Base-by-base conservation (phyloP, 2,113 vertebrate genomes). In the Nesogale talazaci region DNA sequence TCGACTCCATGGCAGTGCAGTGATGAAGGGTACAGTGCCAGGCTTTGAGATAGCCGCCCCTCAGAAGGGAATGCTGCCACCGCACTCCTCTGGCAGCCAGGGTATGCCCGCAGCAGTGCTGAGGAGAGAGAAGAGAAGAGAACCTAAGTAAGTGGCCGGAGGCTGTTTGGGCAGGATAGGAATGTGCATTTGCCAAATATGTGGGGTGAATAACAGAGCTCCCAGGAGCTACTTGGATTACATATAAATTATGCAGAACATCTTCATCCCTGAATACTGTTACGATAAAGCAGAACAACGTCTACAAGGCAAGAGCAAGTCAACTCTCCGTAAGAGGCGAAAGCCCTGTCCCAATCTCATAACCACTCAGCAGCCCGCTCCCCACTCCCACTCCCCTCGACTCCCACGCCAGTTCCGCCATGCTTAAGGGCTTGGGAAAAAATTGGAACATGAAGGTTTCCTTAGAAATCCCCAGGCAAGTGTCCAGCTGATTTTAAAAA, bases 181-280 rank as follows among this genome's bases (percentile, higher is more conserved):
- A 84, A 82, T 61, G 22, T 88, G 78, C 59, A 80, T 77, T 80
- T 90, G 69, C 83, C 59, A 86, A 77, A 67, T 25, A 34, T 46
- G 14, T 11, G 46, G 9, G 7, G 12, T 79, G 85, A 95, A 79
- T 42, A 79, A 70, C 17, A 92, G 31, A 83, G 91, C 74, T 75
- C 87, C n/a, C 40, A 59, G n/a, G 56, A 91, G 34, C 38, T 88
- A 84, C 83, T 91, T 78, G 91, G 42, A 81, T 90, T 82, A 94
- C 17, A 83, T 89, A 95, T 46, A 95, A 84, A 42, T 23, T 42
- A 61, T 57, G 46, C 11, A 70, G 57, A 88, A 65, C 81, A 79
- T 34, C 91, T 92, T 83, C 56, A 83, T 90, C 20, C 72, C 92
- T 91, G 93, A 95, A 56, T 63, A 65, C 9, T 34, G 15, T 3